Evolutionary conservation across 2,888 invertebrate genomes (phyloP).

Genomic region (Diarsia mendica): DNA sequence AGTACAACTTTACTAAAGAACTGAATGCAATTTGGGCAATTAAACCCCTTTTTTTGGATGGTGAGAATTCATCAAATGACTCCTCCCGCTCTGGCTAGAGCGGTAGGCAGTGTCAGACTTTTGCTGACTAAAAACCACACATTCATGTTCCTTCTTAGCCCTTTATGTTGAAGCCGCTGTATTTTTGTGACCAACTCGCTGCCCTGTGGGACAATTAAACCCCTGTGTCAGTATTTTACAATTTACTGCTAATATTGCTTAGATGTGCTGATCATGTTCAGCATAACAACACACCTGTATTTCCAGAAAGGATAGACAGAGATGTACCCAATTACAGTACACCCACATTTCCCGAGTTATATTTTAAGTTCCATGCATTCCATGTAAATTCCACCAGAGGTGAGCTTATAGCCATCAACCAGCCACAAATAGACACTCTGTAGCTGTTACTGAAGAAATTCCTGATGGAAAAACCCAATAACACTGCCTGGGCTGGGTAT

Average conservation of each 20-base stretch:
- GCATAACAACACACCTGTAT: background rate
- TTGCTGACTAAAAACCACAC: too few species aligned
- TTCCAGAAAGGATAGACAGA: background rate
- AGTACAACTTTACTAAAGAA: background rate
- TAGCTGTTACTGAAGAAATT: background rate
- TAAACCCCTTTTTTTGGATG: too few species aligned
- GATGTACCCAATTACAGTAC: background rate
- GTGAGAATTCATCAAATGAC: too few species aligned
- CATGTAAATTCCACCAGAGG: background rate
- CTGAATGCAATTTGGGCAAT: background rate
- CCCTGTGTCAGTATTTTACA: background rate
- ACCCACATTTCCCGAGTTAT: background rate
- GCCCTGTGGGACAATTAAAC: background rate
- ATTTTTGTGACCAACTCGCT: too few species aligned
- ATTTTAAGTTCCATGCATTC: background rate
- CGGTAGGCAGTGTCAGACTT: too few species aligned
- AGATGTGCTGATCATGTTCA: background rate
- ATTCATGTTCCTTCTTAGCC: too few species aligned
- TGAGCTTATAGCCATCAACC: background rate
- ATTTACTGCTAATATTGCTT: background rate
- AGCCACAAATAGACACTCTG: background rate
- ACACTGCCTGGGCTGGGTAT: background rate
- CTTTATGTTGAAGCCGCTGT: too few species aligned
- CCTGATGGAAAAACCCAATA: background rate
- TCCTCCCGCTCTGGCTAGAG: too few species aligned